These are phyloP conservation scores for Lamellibrachia columna DNA, from an alignment of 2,888 invertebrate genomes.

Conservation along the genomic window DNA sequence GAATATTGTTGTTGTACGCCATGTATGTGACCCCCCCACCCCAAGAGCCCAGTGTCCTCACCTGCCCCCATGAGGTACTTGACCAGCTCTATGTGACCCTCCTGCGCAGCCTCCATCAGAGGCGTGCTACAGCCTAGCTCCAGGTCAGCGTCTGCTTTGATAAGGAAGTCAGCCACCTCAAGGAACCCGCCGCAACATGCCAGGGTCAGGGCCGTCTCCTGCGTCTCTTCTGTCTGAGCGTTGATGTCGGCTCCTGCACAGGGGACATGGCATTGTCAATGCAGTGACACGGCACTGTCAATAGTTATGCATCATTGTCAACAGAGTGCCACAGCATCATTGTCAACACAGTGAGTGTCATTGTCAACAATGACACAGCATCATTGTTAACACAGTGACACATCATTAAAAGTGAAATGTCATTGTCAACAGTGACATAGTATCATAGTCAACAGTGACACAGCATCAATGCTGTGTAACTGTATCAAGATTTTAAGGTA, in stretches of 20 bases:
- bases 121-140: conserved; percentile 93
- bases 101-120: conserved; percentile 98
- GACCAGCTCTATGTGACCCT: conserved; percentile 94
- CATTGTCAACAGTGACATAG: background rate
- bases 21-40: background rate
- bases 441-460: background rate
- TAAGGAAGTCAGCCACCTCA: conserved; percentile 93
- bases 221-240: conserved; percentile 98
- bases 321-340: background rate
- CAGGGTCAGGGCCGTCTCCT: conserved; percentile 93
- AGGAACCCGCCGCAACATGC: conserved; percentile 93
- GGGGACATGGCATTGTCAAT: background rate
- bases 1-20: no score
- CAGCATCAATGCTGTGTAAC: background rate
- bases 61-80: conserved; percentile 64
- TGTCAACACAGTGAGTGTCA: background rate
- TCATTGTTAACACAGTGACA: background rate
- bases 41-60: conserved; percentile 35
- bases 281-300: background rate
- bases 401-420: background rate
- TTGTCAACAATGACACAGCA: background rate
- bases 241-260: conserved; percentile 87
- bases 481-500: no score
- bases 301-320: background rate
- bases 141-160: conserved; percentile 93